Percentiles rank a stretch among this genome's conserved stretches.
Conservation (phyloP, 2,888 invertebrate genomes). For the Phyllotreta cruciferae region DNA sequence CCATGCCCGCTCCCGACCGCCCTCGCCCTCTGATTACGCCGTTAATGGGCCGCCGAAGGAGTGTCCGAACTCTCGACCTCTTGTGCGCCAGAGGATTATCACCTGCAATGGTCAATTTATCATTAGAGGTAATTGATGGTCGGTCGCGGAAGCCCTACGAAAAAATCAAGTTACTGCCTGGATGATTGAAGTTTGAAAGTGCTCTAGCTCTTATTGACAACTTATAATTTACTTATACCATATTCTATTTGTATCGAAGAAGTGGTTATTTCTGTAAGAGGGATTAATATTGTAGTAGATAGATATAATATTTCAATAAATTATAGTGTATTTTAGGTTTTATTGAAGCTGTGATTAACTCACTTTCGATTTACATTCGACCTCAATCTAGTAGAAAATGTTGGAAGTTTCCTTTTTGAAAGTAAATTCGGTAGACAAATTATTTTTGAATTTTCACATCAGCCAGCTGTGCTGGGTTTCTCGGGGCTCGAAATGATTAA, state of each 20-base stretch:
- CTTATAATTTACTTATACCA: too few relatives aligned
- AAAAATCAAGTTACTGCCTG: too few relatives aligned
- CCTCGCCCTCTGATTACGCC: conserved; percentile 51
- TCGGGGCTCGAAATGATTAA: conserved; percentile 17
- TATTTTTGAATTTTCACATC: conserved; percentile 19
- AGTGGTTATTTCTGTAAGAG: too few relatives aligned
- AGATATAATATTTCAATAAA: too few relatives aligned
- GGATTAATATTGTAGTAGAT: too few relatives aligned
- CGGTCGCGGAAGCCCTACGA: neutral
- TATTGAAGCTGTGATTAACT: neutral
- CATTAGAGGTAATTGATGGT: conserved; percentile 38
- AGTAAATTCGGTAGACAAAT: conserved; percentile 11
- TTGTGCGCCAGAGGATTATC: conserved; percentile 48
- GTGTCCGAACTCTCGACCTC: conserved; percentile 48
- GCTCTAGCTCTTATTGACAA: too few relatives aligned
- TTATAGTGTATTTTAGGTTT: too few relatives aligned
- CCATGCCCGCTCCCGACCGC: conserved; percentile 32
- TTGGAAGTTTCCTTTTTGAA: neutral
- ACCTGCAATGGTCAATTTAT: conserved; percentile 50
- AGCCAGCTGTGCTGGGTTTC: conserved; percentile 4
- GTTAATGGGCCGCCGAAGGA: conserved; percentile 55
- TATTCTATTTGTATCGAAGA: too few relatives aligned
- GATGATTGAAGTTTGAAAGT: too few relatives aligned
- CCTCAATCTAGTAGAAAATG: neutral
- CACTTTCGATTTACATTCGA: neutral